phyloP scores from a whole-genome alignment of 2,113 vertebrate genomes.

The Rhea americana region DNA sequence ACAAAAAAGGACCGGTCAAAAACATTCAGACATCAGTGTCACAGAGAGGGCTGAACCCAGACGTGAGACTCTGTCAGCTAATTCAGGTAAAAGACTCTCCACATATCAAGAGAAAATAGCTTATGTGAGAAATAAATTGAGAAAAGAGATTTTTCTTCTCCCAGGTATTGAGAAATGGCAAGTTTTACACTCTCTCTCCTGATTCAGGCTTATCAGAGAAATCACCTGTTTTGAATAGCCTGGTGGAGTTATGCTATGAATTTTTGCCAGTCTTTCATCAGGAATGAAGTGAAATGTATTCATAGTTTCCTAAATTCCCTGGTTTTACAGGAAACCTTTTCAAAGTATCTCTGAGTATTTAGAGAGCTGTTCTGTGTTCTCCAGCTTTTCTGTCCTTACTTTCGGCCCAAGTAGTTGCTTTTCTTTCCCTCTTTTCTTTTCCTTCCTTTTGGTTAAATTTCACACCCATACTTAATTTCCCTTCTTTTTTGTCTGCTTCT shows the following conservation, averaged over 20 bases:
- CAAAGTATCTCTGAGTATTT: neutral
- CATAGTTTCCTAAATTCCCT: neutral
- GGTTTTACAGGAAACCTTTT: neutral
- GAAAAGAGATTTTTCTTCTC: neutral
- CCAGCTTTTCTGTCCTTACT: neutral
- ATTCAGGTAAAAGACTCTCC: neutral
- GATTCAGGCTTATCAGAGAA: neutral
- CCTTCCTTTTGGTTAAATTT: conserved; percentile 38
- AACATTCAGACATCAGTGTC: neutral
- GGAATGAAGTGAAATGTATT: neutral
- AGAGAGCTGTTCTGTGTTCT: neutral
- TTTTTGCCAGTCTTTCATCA: neutral
- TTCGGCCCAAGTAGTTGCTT: neutral
- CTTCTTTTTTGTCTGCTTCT: conserved; percentile 13
- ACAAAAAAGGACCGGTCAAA: neutral
- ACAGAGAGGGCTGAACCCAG: neutral
- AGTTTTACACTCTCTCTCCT: neutral
- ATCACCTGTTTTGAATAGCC: neutral
- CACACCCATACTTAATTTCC: conserved; percentile 34
- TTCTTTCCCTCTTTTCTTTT: neutral
- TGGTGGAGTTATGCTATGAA: neutral
- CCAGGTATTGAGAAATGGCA: neutral
- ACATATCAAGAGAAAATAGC: neutral
- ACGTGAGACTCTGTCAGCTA: neutral
- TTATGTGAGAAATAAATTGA: neutral